Evolutionary conservation across 2,797 vertebrate genomes (phyloP).

Genomic region (Takifugu rubripes): DNA sequence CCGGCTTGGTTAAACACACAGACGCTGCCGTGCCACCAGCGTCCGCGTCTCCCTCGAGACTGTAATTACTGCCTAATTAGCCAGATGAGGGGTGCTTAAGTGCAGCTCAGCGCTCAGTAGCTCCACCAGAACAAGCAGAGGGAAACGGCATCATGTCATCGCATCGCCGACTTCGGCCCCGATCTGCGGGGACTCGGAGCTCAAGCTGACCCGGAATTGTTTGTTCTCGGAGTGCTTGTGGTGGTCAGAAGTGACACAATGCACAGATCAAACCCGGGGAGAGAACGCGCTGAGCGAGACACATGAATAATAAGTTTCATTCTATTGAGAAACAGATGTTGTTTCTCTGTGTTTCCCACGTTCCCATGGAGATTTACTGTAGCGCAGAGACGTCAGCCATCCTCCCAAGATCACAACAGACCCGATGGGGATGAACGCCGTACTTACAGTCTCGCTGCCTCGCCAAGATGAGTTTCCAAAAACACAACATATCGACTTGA

Average conservation of each 20-base stretch:
- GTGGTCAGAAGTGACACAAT: conserved; percentile 13
- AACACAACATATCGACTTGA: not conserved
- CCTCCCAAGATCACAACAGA: conserved; percentile 3
- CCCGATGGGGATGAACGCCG: not conserved
- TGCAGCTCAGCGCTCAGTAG: conserved; percentile 66
- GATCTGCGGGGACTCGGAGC: not conserved
- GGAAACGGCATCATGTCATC: not conserved
- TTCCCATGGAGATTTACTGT: conserved; percentile 18
- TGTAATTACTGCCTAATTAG: conserved; percentile 75
- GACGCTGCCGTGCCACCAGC: conserved; percentile 28
- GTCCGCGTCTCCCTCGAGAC: conserved; percentile 52
- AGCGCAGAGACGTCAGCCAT: conserved; percentile 8
- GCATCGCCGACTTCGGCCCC: not conserved
- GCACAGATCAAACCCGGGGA: conserved; percentile 4
- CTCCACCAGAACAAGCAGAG: not conserved
- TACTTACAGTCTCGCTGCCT: not conserved
- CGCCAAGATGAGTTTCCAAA: not conserved
- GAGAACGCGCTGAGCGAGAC: conserved; percentile 5
- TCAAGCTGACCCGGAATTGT: not conserved
- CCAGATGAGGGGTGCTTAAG: conserved; percentile 71
- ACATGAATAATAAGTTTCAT: conserved; percentile 27
- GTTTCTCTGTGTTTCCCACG: conserved; percentile 7
- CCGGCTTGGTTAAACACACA: conserved; percentile 20
- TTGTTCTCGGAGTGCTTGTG: conserved; percentile 2
- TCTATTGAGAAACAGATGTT: conserved; percentile 40